These are phyloP conservation scores for Stichodactyla mertensii DNA, from an alignment of 64 coral and sea anemone species.

Conservation along the genomic window DNA sequence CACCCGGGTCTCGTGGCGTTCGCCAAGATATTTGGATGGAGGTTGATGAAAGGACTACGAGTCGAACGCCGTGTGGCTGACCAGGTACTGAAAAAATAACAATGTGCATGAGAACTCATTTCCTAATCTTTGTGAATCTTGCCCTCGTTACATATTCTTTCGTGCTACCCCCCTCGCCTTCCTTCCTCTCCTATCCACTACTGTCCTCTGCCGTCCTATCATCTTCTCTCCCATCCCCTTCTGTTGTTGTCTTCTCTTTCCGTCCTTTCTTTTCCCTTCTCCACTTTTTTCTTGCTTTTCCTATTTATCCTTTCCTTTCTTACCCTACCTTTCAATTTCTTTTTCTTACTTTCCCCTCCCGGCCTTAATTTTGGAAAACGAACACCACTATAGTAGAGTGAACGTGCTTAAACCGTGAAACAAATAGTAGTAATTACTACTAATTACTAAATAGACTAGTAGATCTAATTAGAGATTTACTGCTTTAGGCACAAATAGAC, in stretches of 20 bases:
- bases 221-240: too few species aligned
- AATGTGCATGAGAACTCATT: background rate
- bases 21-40: conserved; percentile 53
- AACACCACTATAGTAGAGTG: background rate
- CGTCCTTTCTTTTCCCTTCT: background rate
- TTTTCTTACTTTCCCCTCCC: background rate
- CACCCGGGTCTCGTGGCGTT: conserved; percentile 45
- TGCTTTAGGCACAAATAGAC: too few species aligned
- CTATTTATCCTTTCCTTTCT: background rate
- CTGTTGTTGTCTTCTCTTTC: background rate
- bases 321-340: background rate
- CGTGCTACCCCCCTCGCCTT: background rate
- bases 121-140: background rate
- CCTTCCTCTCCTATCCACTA: background rate
- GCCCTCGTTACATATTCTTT: background rate
- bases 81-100: conserved; percentile 43
- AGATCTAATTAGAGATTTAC: too few species aligned
- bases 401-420: too few species aligned
- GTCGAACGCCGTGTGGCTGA: conserved; percentile 46
- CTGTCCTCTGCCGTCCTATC: background rate
- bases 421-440: too few species aligned
- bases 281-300: background rate
- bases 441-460: too few species aligned
- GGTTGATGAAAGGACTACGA: conserved; percentile 53
- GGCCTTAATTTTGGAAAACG: too few species aligned